Evolutionary conservation across 23 tunicate genomes (phyloP).

Genomic region (Ciona savignyi): DNA sequence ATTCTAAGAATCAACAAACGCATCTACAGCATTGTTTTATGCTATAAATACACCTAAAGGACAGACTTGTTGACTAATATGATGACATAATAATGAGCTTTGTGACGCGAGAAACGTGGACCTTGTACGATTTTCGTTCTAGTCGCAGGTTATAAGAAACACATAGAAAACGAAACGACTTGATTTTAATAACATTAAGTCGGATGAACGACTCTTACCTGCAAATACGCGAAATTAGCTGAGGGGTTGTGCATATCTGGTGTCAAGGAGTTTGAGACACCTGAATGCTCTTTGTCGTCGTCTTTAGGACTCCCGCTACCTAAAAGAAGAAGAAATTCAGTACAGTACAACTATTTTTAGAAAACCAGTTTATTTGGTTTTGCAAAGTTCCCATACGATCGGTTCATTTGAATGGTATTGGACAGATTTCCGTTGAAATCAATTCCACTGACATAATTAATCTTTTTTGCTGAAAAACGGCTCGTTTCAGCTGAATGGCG

Average conservation of each 20-base stretch:
- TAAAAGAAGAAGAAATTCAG: neutral
- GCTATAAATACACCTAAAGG: too few species aligned
- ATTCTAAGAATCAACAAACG: too few species aligned
- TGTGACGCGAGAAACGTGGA: too few species aligned
- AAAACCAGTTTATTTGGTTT: neutral
- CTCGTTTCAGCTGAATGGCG: neutral
- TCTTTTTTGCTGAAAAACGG: neutral
- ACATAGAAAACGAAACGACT: too few species aligned
- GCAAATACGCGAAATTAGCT: constrained; percentile 45
- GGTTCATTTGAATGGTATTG: neutral
- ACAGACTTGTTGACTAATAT: too few species aligned
- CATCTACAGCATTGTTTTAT: too few species aligned
- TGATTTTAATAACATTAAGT: neutral
- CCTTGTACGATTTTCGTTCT: too few species aligned
- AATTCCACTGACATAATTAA: neutral
- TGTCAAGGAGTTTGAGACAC: constrained; percentile 6
- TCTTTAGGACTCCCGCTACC: constrained; percentile 76
- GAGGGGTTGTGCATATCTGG: constrained; percentile 39
- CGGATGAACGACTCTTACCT: constrained; percentile 11
- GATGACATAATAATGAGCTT: too few species aligned
- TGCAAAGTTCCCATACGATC: neutral
- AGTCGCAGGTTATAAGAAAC: too few species aligned
- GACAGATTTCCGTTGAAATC: neutral
- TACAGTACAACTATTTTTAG: neutral
- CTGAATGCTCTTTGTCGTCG: constrained; percentile 23